phyloP scores from a whole-genome alignment of 2,113 vertebrate genomes.

The Grallaria varia region DNA sequence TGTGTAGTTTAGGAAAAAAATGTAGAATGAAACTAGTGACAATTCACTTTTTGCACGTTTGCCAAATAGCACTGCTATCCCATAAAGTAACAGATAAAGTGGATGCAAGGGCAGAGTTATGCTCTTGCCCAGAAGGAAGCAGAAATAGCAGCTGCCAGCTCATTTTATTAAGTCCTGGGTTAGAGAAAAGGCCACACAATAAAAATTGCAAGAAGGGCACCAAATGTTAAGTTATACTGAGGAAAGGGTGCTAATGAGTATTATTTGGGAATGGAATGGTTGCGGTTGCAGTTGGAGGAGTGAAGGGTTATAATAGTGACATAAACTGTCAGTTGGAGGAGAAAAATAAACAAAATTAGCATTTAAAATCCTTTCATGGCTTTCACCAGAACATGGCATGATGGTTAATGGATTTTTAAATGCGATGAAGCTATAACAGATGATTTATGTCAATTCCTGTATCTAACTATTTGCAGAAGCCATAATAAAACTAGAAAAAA shows the following conservation, averaged over 20 bases:
- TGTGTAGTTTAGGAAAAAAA: background rate
- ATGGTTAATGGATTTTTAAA: background rate
- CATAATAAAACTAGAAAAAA: background rate
- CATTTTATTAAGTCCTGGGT: background rate
- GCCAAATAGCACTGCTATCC: background rate
- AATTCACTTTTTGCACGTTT: background rate
- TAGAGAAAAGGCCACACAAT: background rate
- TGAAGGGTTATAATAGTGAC: background rate
- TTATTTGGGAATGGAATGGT: background rate
- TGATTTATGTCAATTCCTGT: background rate
- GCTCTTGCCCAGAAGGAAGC: background rate
- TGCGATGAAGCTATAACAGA: background rate
- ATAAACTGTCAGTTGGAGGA: background rate
- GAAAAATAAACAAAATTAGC: background rate
- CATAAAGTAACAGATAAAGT: background rate
- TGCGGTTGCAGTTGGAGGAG: background rate
- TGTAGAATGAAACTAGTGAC: background rate
- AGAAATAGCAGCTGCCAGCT: background rate
- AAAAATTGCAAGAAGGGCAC: background rate
- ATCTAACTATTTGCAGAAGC: background rate
- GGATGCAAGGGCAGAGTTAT: background rate
- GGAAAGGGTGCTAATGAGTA: background rate
- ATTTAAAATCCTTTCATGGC: background rate
- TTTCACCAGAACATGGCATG: background rate
- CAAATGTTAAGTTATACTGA: background rate